A percentile compares a stretch with the other conserved stretches of the same genome.
phyloP scores from a whole-genome alignment of 2,113 vertebrate genomes.

The Vulpes lagopus region DNA sequence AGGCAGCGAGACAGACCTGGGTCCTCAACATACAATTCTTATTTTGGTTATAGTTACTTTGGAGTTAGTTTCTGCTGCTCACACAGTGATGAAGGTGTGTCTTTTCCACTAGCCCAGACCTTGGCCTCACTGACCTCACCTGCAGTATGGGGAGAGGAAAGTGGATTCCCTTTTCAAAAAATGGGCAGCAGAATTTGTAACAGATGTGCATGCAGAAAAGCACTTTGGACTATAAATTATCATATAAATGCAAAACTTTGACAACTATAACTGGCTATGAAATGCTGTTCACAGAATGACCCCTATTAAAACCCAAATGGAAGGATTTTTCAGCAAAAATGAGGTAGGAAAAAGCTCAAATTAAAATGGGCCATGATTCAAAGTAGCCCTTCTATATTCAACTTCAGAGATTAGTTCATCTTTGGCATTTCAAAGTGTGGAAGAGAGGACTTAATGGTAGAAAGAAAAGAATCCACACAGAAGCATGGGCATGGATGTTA shows the following conservation, averaged over 20 bases:
- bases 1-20: background rate
- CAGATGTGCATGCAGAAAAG: background rate
- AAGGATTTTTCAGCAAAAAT: slow-evolving; percentile 50
- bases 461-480: background rate
- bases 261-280: slow-evolving; percentile 57
- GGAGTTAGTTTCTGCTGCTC: background rate
- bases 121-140: background rate
- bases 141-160: background rate
- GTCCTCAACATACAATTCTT: background rate
- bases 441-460: background rate
- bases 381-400: slow-evolving; percentile 49
- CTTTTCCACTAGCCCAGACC: background rate
- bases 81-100: background rate
- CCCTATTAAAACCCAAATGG: slow-evolving; percentile 51
- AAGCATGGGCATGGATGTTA: background rate
- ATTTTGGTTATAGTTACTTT: background rate
- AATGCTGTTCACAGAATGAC: slow-evolving; percentile 23
- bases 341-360: slow-evolving; percentile 42
- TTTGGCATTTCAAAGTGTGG: background rate
- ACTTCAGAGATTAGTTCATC: slow-evolving; percentile 14
- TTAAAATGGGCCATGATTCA: slow-evolving; percentile 40
- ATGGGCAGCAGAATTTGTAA: background rate
- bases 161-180: background rate
- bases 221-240: background rate
- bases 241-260: slow-evolving; percentile 59